Conservation (phyloP, 2,113 vertebrate genomes). For the Hippocampus barbouri region DNA sequence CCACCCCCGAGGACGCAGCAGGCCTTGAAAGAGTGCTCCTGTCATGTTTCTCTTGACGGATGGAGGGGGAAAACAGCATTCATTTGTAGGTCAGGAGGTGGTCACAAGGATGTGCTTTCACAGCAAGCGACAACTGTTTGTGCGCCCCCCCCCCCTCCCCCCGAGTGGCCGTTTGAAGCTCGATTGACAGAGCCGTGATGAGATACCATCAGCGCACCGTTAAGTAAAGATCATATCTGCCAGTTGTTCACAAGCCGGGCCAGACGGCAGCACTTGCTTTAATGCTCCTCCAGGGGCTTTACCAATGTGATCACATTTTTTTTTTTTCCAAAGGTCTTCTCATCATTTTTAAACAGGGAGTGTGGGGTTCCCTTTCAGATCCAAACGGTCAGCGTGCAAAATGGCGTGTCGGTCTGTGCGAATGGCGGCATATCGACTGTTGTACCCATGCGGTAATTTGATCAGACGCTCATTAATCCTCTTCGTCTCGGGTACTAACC, state of each 20-base stretch:
- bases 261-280: conserved; percentile 30
- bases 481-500: conserved; percentile 61
- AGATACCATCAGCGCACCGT: conserved; percentile 49
- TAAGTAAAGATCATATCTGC: conserved; percentile 12
- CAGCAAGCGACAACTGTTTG: conserved; percentile 18
- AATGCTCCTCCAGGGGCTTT: conserved; percentile 33
- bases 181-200: conserved; percentile 59
- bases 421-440: conserved; percentile 62
- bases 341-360: conserved; percentile 15
- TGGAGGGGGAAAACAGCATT: conserved; percentile 5
- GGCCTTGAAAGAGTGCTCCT: conserved; percentile 29
- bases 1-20: conserved; percentile 20
- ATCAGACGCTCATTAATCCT: conserved; percentile 71
- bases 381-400: conserved; percentile 2
- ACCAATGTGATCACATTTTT: conserved; percentile 29
- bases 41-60: conserved; percentile 22
- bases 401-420: conserved; percentile 52
- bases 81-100: conserved; percentile 21
- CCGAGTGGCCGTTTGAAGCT: conserved; percentile 46
- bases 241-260: conserved; percentile 34
- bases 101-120: conserved; percentile 14
- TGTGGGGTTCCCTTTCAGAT: not conserved
- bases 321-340: conserved; percentile 23
- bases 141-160: conserved; percentile 57
- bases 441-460: conserved; percentile 66